Evolutionary conservation across 2,113 vertebrate genomes (phyloP).

Genomic region (Lepus timidus): DNA sequence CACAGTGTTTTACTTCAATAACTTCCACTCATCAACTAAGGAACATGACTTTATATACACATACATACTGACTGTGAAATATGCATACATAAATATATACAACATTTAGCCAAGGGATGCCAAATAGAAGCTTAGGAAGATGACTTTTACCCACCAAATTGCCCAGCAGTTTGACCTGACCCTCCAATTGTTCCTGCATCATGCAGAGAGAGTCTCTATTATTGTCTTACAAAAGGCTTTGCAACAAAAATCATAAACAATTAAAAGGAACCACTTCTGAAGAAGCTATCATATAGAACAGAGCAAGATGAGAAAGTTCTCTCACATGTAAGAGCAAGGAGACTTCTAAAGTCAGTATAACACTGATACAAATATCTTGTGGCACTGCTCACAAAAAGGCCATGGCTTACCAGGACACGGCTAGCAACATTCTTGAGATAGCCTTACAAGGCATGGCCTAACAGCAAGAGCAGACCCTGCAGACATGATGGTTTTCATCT

Average conservation of each 20-base stretch:
- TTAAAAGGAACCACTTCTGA: constrained; percentile 31
- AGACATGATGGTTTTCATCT: not conserved
- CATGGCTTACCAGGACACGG: not conserved
- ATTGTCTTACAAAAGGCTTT: constrained; percentile 59
- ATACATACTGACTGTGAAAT: constrained; percentile 25
- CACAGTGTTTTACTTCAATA: constrained; percentile 34
- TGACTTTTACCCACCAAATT: constrained; percentile 5
- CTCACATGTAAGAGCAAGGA: not conserved
- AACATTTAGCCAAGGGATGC: not conserved
- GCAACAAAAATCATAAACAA: constrained; percentile 31
- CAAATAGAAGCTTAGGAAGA: constrained; percentile 24
- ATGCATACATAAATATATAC: not conserved
- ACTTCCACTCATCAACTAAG: constrained; percentile 1
- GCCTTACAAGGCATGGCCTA: constrained; percentile 15
- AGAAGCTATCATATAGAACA: constrained; percentile 15
- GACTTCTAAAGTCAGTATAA: not conserved
- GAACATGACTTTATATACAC: constrained; percentile 37
- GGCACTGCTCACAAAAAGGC: constrained; percentile 17
- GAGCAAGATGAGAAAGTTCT: not conserved
- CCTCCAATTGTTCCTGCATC: not conserved
- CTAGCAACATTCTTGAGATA: not conserved
- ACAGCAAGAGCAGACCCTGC: not conserved
- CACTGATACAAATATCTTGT: not conserved
- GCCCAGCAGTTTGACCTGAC: not conserved
- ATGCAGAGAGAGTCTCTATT: not conserved